phyloP scores from a whole-genome alignment of 1,140 invertebrate species.

The Drosophila littoralis region DNA sequence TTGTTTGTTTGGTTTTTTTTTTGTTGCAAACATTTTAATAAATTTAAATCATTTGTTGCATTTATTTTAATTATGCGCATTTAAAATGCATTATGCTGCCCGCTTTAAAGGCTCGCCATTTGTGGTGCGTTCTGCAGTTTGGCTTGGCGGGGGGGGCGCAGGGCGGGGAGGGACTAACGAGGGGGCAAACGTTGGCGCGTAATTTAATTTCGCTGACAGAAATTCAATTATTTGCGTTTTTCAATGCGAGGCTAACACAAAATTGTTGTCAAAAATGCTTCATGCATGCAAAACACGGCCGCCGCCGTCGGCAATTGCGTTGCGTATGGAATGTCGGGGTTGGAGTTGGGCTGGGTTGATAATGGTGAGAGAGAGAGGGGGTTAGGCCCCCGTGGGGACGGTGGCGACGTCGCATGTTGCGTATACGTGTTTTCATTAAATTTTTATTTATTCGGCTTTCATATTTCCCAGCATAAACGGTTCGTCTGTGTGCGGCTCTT shows the following conservation, averaged over 20 bases:
- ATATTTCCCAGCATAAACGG: constrained; percentile 59
- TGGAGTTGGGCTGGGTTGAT: background rate
- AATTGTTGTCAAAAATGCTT: constrained; percentile 63
- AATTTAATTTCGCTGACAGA: constrained; percentile 73
- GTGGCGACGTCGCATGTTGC: constrained; percentile 44
- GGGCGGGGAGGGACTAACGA: no score
- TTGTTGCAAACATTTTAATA: constrained; percentile 72
- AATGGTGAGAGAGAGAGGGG: background rate
- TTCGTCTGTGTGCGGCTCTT: background rate
- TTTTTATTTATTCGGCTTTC: constrained; percentile 75
- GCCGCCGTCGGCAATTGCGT: constrained; percentile 11
- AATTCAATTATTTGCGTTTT: constrained; percentile 77
- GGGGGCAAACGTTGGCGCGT: constrained; percentile 18
- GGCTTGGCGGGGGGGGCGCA: background rate
- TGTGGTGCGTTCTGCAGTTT: background rate
- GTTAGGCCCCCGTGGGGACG: background rate
- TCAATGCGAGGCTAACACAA: constrained; percentile 42
- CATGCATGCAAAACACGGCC: constrained; percentile 48
- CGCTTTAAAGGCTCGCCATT: constrained; percentile 37
- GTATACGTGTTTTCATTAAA: constrained; percentile 81
- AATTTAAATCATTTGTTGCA: constrained; percentile 83
- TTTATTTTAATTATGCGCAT: constrained; percentile 79
- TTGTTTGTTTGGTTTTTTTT: constrained; percentile 11
- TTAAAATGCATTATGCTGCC: constrained; percentile 72
- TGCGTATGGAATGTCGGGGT: background rate